Evolutionary conservation across 2,113 vertebrate genomes (phyloP), one percentile per base, ranked within the genome.

Genomic region (Pachycephala philippinensis): DNA sequence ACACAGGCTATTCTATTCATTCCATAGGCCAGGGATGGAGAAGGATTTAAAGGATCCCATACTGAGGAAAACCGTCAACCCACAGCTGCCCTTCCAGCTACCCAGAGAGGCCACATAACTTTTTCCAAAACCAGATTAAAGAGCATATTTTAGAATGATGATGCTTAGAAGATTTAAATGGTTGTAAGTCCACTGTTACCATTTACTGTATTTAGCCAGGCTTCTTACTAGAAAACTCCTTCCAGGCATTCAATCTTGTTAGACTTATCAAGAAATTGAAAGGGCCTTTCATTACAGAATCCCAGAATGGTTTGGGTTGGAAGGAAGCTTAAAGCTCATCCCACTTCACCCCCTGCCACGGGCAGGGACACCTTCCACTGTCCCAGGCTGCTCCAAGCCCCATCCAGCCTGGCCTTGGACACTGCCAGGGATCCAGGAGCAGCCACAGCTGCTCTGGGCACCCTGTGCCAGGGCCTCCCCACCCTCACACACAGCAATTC

Each of bases 331-430:
- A 10, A 33, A 33, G 33, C 0, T 8, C 18, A 72, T 7, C 23
- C 1, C 1, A 1, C 11, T 0, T 7, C 13, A 14, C 2, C 10
- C 5, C 5, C 8, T 45, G 44, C 27, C 33, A 39, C 9, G 44
- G 21, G 7, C 19, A 59, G 37, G 52, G 44, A 59, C 68, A 81
- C 0, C 15, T 59, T 1, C 53, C 77, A 30, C 44, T 8, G 0
- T 0, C 3, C 15, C 45, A 52, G 10, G 15, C 0, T 28, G 44
- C 28, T 39, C 44, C 59, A 10, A 49, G 26, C 8, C 26, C 26
- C 0, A 0, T 64, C 26, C 60, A 74, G 0, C 33, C 44, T 50
- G 52, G 22, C 33, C 86, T 24, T 1, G 22, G 27, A 0, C 68
- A 57, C 44, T 81, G 2, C 33, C 86, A 74, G 76, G 76, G 50